Evolutionary conservation across 2,113 vertebrate species (phyloP), one percentile per base, ranked within the genome.

Genomic region (Raja brachyura): DNA sequence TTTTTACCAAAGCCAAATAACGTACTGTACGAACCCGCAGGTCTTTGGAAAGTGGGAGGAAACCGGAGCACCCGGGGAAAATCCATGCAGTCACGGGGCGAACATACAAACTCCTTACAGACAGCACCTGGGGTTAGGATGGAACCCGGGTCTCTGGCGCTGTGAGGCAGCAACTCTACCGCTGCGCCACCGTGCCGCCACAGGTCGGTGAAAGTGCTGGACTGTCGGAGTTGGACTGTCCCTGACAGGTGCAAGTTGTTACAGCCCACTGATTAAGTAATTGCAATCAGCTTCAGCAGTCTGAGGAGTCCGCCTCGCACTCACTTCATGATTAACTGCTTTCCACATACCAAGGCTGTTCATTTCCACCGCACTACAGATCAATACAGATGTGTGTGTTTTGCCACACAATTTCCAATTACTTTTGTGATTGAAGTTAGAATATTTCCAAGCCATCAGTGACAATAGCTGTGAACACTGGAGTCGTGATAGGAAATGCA

Each of bases 401-500:
- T 61, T 16, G 59, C 83, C 13, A 63, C 20, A 16, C 13, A 61
- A 14, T 63, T 86, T 86, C 83, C 83, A 86, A 63, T 86, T 86
- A 13, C 83, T 86, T 48, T 86, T 86, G 10, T 63, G 59, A 86
- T 59, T 63, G 28, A 59, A 86, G 28, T 86, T 86, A n/a, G 31
- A 61, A 86, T 86, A 86, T 86, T 63, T 63, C 56, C 5, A n/a
- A 63, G 61, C 56, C 59, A 63, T 14, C 56, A 31, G 28, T 13
- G 28, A 59, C 59, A 63, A n/a, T 31, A 14, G 83, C 59, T 59
- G 11, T 31, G 59, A 25, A 7, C 8, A n/a, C 63, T n/a, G 61
- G 83, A 86, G 25, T 86, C n/a, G 61, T 86, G 63, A 86, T 86
- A 8, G 59, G 83, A 61, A 63, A 86, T 86, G n/a, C 83, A 63